phyloP scores from a whole-genome alignment of 30 jellyfish, hydroid and myxozoan species.

The Morbakka virulenta region DNA sequence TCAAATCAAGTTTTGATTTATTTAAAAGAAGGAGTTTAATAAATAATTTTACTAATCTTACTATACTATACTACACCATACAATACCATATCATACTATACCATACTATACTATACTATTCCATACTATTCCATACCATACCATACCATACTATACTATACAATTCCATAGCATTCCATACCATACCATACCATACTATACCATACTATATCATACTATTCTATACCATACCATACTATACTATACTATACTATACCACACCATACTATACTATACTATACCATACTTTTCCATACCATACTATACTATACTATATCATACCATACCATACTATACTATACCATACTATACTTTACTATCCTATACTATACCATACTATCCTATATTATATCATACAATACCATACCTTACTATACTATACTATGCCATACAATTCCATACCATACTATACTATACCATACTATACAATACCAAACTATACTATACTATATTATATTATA shows the following conservation, averaged over 20 bases:
- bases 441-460: too few species aligned
- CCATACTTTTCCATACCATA: background rate
- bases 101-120: constrained; percentile 2
- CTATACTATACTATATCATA: background rate
- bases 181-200: background rate
- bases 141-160: constrained; percentile 3
- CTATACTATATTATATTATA: too few species aligned
- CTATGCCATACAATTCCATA: too few species aligned
- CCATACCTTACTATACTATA: too few species aligned
- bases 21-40: too few species aligned
- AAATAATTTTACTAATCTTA: too few species aligned
- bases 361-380: too few species aligned
- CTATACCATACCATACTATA: background rate
- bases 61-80: background rate
- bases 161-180: background rate
- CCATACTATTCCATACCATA: background rate
- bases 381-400: too few species aligned
- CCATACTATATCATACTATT: background rate
- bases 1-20: too few species aligned
- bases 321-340: background rate
- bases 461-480: too few species aligned
- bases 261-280: background rate
- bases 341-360: background rate
- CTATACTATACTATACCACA: background rate
- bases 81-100: background rate